Conservation (phyloP, 1,140 invertebrate species). For the Aphaenogaster ashmeadi region DNA sequence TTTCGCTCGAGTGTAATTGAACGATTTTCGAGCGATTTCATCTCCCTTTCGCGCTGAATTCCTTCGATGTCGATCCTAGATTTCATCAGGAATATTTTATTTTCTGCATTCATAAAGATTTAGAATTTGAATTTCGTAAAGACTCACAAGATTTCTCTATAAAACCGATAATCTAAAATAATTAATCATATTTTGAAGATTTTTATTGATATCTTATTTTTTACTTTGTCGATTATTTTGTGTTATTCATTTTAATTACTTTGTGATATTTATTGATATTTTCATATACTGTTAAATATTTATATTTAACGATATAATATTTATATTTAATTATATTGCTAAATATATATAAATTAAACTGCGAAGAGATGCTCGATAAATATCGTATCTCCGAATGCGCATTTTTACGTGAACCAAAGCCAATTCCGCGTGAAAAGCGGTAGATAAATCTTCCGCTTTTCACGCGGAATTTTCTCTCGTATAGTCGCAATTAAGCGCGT, state of each 20-base stretch:
- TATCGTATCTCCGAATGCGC: neutral
- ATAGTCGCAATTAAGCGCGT: slow-evolving; percentile 8
- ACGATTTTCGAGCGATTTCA: neutral
- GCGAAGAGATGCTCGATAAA: neutral
- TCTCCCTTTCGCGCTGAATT: neutral
- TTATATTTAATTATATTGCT: too few species aligned
- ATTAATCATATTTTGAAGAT: neutral
- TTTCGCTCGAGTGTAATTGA: neutral
- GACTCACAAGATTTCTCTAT: neutral
- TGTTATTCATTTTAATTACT: neutral
- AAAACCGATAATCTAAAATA: neutral
- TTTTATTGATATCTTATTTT: neutral
- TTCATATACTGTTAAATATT: too few species aligned
- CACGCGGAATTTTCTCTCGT: slow-evolving; percentile 23
- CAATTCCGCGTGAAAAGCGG: neutral
- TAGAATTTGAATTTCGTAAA: neutral
- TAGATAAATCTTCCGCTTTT: slow-evolving; percentile 37
- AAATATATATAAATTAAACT: neutral
- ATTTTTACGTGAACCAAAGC: neutral
- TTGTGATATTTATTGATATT: neutral
- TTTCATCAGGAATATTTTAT: neutral
- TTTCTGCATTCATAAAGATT: neutral
- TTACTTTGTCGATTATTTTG: neutral
- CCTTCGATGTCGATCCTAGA: neutral
- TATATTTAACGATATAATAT: too few species aligned